Percentiles rank a stretch among this genome's conserved stretches.
These are phyloP conservation scores for Garra rufa DNA, from an alignment of 2,113 vertebrate genomes.

Conservation along the genomic window DNA sequence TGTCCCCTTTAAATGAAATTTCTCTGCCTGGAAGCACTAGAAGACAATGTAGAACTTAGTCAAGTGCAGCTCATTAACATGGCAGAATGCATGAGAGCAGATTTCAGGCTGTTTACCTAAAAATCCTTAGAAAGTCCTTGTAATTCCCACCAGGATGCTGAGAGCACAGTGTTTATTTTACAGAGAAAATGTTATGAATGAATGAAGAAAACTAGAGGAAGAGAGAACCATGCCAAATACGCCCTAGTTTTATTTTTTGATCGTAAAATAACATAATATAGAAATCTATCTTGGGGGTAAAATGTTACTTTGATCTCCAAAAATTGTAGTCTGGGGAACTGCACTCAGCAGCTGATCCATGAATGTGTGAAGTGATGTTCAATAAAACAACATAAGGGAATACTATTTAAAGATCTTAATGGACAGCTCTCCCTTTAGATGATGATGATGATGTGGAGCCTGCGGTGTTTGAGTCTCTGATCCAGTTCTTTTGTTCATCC, in stretches of 20 bases:
- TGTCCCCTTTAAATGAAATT: neutral
- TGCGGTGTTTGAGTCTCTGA: slow-evolving; percentile 3
- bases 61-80: neutral
- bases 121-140: neutral
- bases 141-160: neutral
- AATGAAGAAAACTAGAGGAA: slow-evolving; percentile 8
- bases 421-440: neutral
- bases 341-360: neutral
- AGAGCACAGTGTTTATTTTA: slow-evolving; percentile 10
- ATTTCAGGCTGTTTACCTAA: neutral
- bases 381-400: slow-evolving; percentile 15
- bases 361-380: neutral
- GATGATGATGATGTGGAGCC: neutral
- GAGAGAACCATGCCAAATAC: neutral
- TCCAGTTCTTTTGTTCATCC: slow-evolving; percentile 41
- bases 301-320: neutral
- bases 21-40: neutral
- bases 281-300: neutral
- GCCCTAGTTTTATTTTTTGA: neutral
- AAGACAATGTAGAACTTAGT: neutral
- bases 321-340: neutral
- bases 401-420: slow-evolving; percentile 24
- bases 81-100: neutral
- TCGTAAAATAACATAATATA: neutral
- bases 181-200: slow-evolving; percentile 18